phyloP scores from a whole-genome alignment of 2,888 invertebrate species.

The Coremacera marginata region DNA sequence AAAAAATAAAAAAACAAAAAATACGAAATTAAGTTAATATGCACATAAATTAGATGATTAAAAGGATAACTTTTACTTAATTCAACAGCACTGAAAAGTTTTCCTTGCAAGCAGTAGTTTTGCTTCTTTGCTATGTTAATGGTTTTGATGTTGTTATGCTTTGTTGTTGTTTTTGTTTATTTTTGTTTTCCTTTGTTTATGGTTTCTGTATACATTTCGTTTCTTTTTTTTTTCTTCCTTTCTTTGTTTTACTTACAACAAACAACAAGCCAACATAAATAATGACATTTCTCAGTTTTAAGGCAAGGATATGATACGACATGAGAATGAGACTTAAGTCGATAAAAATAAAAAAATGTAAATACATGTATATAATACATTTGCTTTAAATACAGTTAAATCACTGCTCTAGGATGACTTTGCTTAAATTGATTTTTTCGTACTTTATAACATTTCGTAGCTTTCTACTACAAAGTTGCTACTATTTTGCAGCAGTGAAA shows the following conservation, averaged over 20 bases:
- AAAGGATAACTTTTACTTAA: conserved; percentile 42
- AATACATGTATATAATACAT: no score
- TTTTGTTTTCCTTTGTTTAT: not conserved
- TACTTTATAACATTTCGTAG: no score
- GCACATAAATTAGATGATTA: conserved; percentile 49
- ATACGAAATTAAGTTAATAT: conserved; percentile 40
- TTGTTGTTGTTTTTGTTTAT: not conserved
- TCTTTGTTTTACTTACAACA: not conserved
- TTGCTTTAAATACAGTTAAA: not conserved
- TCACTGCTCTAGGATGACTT: not conserved
- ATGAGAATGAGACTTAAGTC: not conserved
- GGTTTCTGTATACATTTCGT: not conserved
- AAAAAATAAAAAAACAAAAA: not conserved
- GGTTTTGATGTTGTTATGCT: not conserved
- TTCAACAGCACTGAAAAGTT: not conserved
- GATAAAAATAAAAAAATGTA: not conserved
- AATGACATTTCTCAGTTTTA: conserved; percentile 1
- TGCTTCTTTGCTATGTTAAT: not conserved
- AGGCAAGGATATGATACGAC: not conserved
- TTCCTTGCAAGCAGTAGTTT: not conserved
- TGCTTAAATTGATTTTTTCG: no score
- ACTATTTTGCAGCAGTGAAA: no score
- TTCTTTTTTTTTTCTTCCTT: not conserved
- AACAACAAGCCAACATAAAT: not conserved
- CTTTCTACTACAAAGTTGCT: no score